phyloP scores from a whole-genome alignment of 2,113 vertebrate species.

The Gopherus flavomarginatus region DNA sequence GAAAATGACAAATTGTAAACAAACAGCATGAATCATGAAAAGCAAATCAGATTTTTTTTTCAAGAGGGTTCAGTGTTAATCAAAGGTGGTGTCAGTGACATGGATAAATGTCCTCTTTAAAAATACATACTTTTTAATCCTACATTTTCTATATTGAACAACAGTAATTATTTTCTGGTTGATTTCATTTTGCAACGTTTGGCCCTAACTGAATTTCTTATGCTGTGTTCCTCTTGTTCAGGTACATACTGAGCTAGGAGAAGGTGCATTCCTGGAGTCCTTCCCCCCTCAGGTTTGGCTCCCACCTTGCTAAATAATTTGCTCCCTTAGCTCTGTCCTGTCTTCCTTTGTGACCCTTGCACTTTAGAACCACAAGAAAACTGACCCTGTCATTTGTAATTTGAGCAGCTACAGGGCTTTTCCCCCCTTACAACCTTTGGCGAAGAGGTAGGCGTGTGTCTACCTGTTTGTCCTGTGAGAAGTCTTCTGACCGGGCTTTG shows the following conservation, averaged over 20 bases:
- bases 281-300: neutral
- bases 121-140: accelerated
- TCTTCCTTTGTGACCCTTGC: neutral
- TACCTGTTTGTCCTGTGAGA: neutral
- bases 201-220: neutral
- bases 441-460: neutral
- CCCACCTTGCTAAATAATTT: accelerated
- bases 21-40: neutral
- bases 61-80: neutral
- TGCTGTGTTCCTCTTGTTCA: neutral
- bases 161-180: neutral
- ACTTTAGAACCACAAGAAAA: neutral
- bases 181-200: neutral
- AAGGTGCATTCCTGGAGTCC: neutral
- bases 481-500: neutral
- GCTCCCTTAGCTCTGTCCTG: neutral
- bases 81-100: neutral
- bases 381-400: neutral
- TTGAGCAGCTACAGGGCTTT: accelerated
- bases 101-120: neutral
- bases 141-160: neutral
- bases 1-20: neutral
- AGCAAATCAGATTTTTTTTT: neutral
- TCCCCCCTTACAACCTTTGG: neutral
- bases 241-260: neutral